phyloP scores from a whole-genome alignment of 35 echinoderm and acorn worm species.

The Apostichopus californicus region DNA sequence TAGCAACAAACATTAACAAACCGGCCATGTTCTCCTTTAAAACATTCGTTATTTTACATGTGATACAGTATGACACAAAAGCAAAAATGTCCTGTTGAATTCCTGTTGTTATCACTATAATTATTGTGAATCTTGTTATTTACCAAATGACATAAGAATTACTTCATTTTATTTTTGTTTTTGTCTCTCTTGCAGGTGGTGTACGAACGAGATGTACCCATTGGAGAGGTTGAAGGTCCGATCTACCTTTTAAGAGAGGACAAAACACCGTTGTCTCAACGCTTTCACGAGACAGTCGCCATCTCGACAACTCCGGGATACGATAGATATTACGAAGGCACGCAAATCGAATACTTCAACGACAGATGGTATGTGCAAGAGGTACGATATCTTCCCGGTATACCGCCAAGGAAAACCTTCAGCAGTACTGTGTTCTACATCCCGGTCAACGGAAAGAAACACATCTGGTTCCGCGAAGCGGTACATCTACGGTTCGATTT shows the following conservation, averaged over 20 bases:
- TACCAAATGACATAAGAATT: no score
- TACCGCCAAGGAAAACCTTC: conserved; percentile 43
- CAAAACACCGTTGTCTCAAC: conserved; percentile 36
- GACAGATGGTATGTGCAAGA: conserved; percentile 29
- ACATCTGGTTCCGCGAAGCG: conserved; percentile 22
- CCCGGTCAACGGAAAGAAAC: conserved; percentile 19
- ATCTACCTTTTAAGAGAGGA: conserved; percentile 27
- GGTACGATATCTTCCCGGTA: conserved; percentile 27
- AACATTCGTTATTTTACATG: no score
- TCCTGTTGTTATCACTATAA: no score
- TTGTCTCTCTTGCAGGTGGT: conserved; percentile 22
- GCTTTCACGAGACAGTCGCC: conserved; percentile 12
- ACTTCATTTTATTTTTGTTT: background rate
- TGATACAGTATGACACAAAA: no score
- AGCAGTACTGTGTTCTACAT: conserved; percentile 42
- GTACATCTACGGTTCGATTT: conserved; percentile 27
- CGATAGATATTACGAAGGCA: conserved; percentile 40
- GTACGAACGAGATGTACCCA: conserved; percentile 35
- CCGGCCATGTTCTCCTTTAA: no score
- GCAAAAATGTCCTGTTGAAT: no score
- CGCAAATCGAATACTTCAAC: conserved; percentile 27
- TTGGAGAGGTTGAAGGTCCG: background rate
- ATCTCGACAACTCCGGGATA: conserved; percentile 31
- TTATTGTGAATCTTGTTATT: no score
- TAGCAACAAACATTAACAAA: no score